Evolutionary conservation across 2,113 vertebrate genomes (phyloP), one percentile per base, ranked within the genome.

Genomic region (Calonectris borealis): DNA sequence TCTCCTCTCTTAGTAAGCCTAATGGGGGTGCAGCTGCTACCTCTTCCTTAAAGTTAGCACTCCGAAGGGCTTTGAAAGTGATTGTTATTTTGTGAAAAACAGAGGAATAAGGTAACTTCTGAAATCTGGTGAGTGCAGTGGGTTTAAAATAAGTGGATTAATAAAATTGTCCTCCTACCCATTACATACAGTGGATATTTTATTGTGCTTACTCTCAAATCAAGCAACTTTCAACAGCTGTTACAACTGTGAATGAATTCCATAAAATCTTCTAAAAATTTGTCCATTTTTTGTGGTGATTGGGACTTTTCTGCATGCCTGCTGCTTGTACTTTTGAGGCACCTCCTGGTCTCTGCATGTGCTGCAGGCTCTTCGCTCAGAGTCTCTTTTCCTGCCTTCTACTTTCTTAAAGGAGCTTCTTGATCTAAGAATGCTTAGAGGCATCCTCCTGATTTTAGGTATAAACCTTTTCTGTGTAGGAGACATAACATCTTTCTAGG

Each of bases 351-450:
- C 5, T 62, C 40, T 60, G 11, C 2, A 1, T 36, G 22, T 54
- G 24, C 42, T 68, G 6, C 0, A 0, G 11, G 2, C 3, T 36
- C n/a, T 69, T 69, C 36, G 7, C 14, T 60, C 24, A 19, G 11
- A 31, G 42, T 11, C 5, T 2, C 2, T 18, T 49, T 40, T 54
- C 7, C 22, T 81, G 31, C 8, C 5, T 22, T 60, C 54, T 65
- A 7, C 22, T 82, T 85, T 82, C 29, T 48, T 54, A 48, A 46
- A 78, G 52, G 11, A 71, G 2, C 3, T 77, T 77, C 26, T 73
- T 69, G 29, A n/a, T 76, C n/a, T 77, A 38, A 69, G 32, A 15
- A 20, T 51, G 18, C 8, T 72, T 29, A 55, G 29, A 72, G 29
- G 4, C 44, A 36, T 44, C 26, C 5, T 77, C 31, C 16, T 65